Conservation (phyloP, 1,140 invertebrate species). For the Macrobrachium nipponense region DNA sequence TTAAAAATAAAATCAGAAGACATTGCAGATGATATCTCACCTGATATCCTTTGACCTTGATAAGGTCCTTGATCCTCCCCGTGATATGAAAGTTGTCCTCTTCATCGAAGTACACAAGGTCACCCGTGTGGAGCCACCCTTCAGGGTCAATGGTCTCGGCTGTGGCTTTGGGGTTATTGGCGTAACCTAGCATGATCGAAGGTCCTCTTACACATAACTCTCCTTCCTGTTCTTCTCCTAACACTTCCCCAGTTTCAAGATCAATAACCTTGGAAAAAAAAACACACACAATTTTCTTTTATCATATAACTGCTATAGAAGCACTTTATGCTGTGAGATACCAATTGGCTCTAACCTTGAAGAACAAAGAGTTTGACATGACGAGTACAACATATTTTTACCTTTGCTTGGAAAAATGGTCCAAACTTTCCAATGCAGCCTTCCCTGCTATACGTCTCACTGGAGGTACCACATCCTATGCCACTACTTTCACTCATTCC, state of each 20-base stretch:
- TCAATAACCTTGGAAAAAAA: constrained; percentile 68
- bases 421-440: too few relatives aligned
- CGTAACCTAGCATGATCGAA: constrained; percentile 68
- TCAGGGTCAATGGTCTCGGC: constrained; percentile 67
- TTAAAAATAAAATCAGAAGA: background rate
- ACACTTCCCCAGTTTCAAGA: constrained; percentile 73
- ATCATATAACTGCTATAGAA: background rate
- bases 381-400: too few relatives aligned
- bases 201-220: constrained; percentile 80
- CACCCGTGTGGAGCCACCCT: constrained; percentile 71
- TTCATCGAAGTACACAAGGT: constrained; percentile 67
- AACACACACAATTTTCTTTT: background rate
- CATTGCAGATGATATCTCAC: background rate
- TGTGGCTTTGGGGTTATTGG: constrained; percentile 68
- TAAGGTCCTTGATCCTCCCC: constrained; percentile 63
- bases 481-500: too few relatives aligned
- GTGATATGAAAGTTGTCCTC: constrained; percentile 63
- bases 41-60: constrained; percentile 50
- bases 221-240: constrained; percentile 75
- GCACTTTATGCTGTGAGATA: background rate
- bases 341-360: background rate
- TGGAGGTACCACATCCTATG: too few relatives aligned
- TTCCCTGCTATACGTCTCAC: too few relatives aligned
- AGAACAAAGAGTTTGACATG: background rate
- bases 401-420: too few relatives aligned